These are phyloP conservation scores for Lepidothrix coronata DNA, from an alignment of 2,113 vertebrate species.

Conservation along the genomic window DNA sequence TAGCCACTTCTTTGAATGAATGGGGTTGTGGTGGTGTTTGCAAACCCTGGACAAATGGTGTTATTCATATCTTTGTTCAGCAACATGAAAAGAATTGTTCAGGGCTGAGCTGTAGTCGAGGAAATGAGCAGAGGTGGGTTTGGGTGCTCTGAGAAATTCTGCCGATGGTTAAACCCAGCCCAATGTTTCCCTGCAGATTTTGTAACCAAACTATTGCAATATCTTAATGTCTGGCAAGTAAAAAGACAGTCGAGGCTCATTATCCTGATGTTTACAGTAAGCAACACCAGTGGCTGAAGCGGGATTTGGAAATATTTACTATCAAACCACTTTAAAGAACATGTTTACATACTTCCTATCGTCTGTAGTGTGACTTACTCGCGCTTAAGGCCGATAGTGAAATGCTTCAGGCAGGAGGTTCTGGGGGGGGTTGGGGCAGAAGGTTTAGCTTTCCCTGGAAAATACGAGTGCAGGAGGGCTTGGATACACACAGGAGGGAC, in stretches of 20 bases:
- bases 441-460: neutral
- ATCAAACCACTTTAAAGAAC: constrained; percentile 33
- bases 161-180: neutral
- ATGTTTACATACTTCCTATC: neutral
- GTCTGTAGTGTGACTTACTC: neutral
- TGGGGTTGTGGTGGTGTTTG: neutral
- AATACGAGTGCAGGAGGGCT: neutral
- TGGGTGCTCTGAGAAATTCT: neutral
- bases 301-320: constrained; percentile 39
- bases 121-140: neutral
- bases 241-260: neutral
- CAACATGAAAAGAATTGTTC: neutral
- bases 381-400: neutral
- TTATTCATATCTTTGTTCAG: neutral
- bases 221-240: neutral
- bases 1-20: neutral
- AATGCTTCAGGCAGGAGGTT: neutral
- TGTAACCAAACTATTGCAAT: neutral
- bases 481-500: fast-evolving
- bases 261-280: constrained; percentile 40
- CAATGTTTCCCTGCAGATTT: neutral
- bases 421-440: neutral
- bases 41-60: neutral
- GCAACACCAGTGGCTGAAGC: neutral
- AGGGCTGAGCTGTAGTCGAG: neutral